Percentiles rank a stretch among this genome's conserved stretches.
phyloP scores from a whole-genome alignment of 2,113 vertebrate genomes.

The Silurus glanis region DNA sequence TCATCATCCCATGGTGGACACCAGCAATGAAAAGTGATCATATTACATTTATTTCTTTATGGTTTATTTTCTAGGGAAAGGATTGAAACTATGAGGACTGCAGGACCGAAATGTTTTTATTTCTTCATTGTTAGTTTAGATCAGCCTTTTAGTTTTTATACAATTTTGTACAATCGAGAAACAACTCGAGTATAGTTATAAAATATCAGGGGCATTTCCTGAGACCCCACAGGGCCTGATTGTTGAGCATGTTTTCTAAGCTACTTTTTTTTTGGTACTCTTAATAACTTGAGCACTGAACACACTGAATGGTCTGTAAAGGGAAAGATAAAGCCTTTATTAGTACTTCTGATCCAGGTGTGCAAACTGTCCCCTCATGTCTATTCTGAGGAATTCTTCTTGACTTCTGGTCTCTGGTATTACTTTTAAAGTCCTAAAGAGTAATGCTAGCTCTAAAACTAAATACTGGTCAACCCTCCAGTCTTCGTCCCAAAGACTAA shows the following conservation, averaged over 20 bases:
- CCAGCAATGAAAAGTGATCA: neutral
- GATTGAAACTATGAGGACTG: neutral
- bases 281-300: slow-evolving; percentile 40
- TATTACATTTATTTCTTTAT: neutral
- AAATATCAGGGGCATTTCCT: neutral
- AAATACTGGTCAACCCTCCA: slow-evolving; percentile 12
- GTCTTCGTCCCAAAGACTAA: neutral
- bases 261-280: slow-evolving; percentile 24
- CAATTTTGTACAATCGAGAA: neutral
- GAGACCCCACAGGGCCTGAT: neutral
- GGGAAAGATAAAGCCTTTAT: neutral
- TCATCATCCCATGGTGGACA: neutral
- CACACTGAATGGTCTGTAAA: neutral
- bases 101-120: neutral
- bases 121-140: neutral
- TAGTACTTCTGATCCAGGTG: neutral
- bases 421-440: slow-evolving; percentile 2
- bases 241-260: slow-evolving; percentile 4
- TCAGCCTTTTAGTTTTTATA: neutral
- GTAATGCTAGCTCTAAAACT: slow-evolving; percentile 9
- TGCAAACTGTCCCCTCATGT: neutral
- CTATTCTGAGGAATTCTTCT: neutral
- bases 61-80: no score
- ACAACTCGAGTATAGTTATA: neutral
- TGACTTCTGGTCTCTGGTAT: neutral